Base-by-base conservation (phyloP, 2,113 vertebrate species). In the Dipodomys ordii region DNA sequence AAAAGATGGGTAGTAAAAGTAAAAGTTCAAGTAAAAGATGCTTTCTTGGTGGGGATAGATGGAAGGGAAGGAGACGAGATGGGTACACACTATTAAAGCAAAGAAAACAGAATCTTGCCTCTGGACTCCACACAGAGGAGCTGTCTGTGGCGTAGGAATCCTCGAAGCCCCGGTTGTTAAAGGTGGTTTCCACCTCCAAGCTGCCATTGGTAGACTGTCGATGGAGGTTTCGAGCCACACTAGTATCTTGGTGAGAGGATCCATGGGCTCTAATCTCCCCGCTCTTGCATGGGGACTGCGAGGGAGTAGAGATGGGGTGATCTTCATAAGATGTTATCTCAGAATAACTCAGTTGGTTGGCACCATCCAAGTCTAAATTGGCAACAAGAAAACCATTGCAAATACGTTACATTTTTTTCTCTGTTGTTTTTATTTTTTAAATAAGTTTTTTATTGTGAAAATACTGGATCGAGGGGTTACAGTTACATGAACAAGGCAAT, bases 101-200 rank as follows among this genome's bases (percentile, higher is more conserved):
- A 81, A 90, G 28, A 79, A 83, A 73, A 72, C 27, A 35, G 65
- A 4, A 30, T 96, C 97, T 97, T 98, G 99, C 99, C 99, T 99
- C 99, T 62, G 99, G 98, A 97, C 98, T 99, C 98, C 99, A 99
- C 30, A 97, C 97, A 0, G 98, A 98, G 72, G 99, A 99, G 97
- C 98, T 99, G 94, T 99, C 99, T 0, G 98, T 98, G 71, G 96
- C 97, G 8, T 98, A 98, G 2, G 98, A 98, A 91, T 97, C 98
- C 96, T 98, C 98, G 57, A 98, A 97, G 57, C 97, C 97, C 57
- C 97, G 98, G 62, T 83, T 97, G 86, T 97, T 98, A 85, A 98
- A 92, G 0, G 97, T 94, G 20, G 96, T 95, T 92, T 99, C 98
- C 30, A 15, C 91, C 94, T 98, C 98, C 95, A 98, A 92, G 65